A percentile compares a stretch with the other conserved stretches of the same genome.
phyloP scores from a whole-genome alignment of 2,113 vertebrate species.

The mouse (Mus musculus) region GRCm39 chr5:20500501-20501000 shows the following conservation, averaged over 20 bases:
- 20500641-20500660: not conserved
- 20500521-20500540: not conserved
- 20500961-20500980: slow-evolving; percentile 23
- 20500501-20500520: not conserved
- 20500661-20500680: not conserved
- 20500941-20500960: slow-evolving; percentile 1
- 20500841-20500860: not conserved
- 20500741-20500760: not conserved
- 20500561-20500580: not conserved
- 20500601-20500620: not conserved
- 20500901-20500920: not conserved
- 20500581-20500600: not conserved
- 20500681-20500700: not conserved
- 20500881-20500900: not conserved
- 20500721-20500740: not conserved
- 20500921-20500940: not conserved
- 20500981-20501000: slow-evolving; percentile 42
- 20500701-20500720: not conserved
- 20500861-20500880: not conserved
- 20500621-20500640: not conserved
- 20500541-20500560: not conserved
- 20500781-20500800: accelerated
- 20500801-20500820: not conserved
- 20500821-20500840: not conserved
- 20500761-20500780: not conserved